A percentile compares a stretch with the other conserved stretches of the same genome.
phyloP scores from a whole-genome alignment of 2,113 vertebrate species.

The Verasper variegatus region DNA sequence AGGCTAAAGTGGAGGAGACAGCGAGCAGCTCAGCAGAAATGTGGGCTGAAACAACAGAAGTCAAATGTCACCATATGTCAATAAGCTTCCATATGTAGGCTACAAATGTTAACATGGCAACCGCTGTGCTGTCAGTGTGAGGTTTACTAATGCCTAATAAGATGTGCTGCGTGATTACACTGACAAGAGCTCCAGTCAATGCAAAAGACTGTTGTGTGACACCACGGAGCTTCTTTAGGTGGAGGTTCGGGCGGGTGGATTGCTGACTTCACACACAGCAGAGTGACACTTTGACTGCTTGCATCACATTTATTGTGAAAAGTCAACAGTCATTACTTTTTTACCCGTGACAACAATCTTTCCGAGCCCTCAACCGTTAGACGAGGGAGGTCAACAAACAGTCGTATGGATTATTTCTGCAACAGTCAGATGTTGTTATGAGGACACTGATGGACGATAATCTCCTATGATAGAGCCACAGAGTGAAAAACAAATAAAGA shows the following conservation, averaged over 20 bases:
- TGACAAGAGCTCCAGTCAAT: background rate
- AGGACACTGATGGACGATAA: background rate
- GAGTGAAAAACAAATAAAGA: too few species aligned
- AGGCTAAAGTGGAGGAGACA: background rate
- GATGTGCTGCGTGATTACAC: background rate
- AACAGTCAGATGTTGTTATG: too few species aligned
- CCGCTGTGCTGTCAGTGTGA: background rate
- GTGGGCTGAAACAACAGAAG: slow-evolving; percentile 10
- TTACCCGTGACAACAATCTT: background rate
- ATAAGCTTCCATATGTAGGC: background rate
- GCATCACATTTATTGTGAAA: too few species aligned
- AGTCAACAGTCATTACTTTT: background rate
- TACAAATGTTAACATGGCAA: background rate
- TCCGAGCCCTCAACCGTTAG: too few species aligned
- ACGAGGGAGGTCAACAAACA: too few species aligned
- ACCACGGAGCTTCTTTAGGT: too few species aligned
- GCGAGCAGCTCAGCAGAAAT: slow-evolving; percentile 17
- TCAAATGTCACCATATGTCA: slow-evolving; percentile 40
- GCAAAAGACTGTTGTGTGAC: too few species aligned
- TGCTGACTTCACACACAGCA: too few species aligned
- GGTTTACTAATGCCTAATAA: background rate
- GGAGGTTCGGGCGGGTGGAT: too few species aligned
- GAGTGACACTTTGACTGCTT: too few species aligned
- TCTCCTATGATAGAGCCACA: background rate
- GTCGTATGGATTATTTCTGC: too few species aligned